Evolutionary conservation across 2,797 vertebrate genomes (phyloP), one percentile per base, ranked within the genome.

Genomic region (Apodemus agrarius): DNA sequence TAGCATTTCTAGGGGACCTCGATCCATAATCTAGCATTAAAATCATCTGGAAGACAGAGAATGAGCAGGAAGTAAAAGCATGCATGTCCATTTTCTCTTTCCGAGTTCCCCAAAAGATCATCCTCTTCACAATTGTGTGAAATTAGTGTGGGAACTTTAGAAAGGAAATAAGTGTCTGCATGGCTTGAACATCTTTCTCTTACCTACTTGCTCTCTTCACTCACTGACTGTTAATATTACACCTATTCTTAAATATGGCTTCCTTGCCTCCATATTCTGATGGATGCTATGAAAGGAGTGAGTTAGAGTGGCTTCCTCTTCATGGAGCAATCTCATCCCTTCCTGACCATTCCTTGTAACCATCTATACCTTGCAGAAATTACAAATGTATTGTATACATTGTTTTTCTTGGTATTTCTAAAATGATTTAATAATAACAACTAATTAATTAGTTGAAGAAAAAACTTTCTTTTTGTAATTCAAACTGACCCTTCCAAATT

Each of bases 391-490:
- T 54, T 78, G 21, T 59, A 3, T 12, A 34, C 8, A 84, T 82
- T 92, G 43, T 81, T 6, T 89, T 90, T 82, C 67, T 83, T 61
- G 22, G 92, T 54, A 3, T 59, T 96, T 89, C 52, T 84, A 11
- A 96, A 94, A 87, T 76, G 2, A 81, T 95, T 95, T 82, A 67
- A 54, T n/a, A 96, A 91, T 84, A 78, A 24, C 4, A 52, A 19
- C 37, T 79, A 69, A 59, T 93, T 63, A 63, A 67, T 79, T 67
- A 9, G 9, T 65, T 86, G 37, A 76, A 16, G 17, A 69, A 86
- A 78, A 69, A n/a, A 6, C 17, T 3, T 2, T 17, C 14, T 13
- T 54, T 76, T 89, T 94, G 12, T 52, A 93, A 69, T 49, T 95
- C 74, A 80, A 19, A 76, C 34, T 85, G 26, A 75, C 12, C 5